A percentile compares a stretch with the other conserved stretches of the same genome.
Evolutionary conservation across 2,888 invertebrate species (phyloP).

Genomic region (Heliconius charithonia): DNA sequence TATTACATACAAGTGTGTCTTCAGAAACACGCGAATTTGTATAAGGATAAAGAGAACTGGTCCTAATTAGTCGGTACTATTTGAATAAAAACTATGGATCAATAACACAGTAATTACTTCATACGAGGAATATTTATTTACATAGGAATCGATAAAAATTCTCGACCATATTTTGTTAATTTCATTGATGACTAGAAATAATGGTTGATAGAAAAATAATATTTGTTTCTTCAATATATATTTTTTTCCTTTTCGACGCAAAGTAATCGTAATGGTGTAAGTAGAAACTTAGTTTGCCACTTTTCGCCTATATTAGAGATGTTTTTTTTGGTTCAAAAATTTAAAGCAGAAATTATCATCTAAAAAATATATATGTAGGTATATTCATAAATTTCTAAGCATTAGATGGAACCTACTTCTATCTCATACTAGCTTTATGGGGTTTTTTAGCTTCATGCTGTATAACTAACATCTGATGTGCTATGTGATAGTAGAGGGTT

Average conservation of each 20-base stretch:
- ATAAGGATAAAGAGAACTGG: conserved; percentile 1
- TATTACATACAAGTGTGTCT: neutral
- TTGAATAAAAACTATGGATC: conserved; percentile 16
- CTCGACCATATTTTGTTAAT: neutral
- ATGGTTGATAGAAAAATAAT: neutral
- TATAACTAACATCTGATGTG: too few relatives aligned
- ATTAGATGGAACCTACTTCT: neutral
- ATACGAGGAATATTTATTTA: conserved; percentile 3
- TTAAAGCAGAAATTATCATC: neutral
- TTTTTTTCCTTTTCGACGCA: neutral
- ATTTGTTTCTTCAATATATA: too few relatives aligned
- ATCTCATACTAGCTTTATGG: neutral
- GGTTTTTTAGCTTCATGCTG: too few relatives aligned
- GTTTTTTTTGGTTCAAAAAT: neutral
- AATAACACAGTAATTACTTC: conserved; percentile 11
- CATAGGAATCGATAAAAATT: neutral
- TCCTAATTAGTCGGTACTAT: conserved; percentile 14
- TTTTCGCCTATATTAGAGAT: too few relatives aligned
- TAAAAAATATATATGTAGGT: too few relatives aligned
- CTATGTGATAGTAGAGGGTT: too few relatives aligned
- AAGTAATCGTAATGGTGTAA: too few relatives aligned
- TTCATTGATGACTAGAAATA: neutral
- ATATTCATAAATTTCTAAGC: neutral
- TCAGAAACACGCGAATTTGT: neutral
- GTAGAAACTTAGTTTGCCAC: neutral